Evolutionary conservation across 2,113 vertebrate species (phyloP).

Genomic region (Pteruthius melanotis): DNA sequence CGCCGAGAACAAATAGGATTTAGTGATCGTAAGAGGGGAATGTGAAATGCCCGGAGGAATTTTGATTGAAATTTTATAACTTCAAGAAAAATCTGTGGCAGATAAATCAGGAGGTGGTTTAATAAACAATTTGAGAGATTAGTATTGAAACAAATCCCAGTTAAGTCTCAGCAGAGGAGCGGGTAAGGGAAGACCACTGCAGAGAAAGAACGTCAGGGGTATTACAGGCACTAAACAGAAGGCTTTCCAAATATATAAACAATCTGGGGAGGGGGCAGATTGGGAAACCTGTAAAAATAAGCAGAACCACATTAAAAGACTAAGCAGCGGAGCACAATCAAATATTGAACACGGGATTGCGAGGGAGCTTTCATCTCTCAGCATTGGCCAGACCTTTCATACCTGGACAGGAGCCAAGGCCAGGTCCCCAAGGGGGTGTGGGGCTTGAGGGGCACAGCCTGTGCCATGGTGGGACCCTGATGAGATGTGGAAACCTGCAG

Average conservation of each 20-base stretch:
- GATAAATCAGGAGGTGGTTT: constrained; percentile 63
- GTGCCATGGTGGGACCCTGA: not conserved
- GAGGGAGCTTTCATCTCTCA: not conserved
- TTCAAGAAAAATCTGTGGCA: constrained; percentile 49
- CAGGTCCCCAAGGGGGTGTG: not conserved
- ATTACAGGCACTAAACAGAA: constrained; percentile 61
- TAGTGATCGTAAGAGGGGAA: constrained; percentile 44
- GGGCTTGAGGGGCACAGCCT: not conserved
- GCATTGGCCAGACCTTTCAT: not conserved
- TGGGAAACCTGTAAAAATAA: constrained; percentile 59
- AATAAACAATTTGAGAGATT: constrained; percentile 67
- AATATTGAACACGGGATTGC: not conserved
- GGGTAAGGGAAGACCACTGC: not conserved
- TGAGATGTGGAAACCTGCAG: not conserved
- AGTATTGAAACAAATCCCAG: constrained; percentile 62
- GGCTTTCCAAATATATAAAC: constrained; percentile 64
- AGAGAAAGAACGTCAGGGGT: constrained; percentile 14
- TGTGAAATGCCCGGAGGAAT: constrained; percentile 44
- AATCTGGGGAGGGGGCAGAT: constrained; percentile 41
- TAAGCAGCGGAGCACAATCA: constrained; percentile 5
- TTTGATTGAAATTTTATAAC: constrained; percentile 74
- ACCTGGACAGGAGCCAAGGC: not conserved
- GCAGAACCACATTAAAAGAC: constrained; percentile 53
- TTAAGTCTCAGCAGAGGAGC: constrained; percentile 10
- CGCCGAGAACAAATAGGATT: constrained; percentile 32